A percentile compares a stretch with the other conserved stretches of the same genome.
phyloP scores from a whole-genome alignment of 2,797 vertebrate genomes.

The Knipowitschia caucasica region DNA sequence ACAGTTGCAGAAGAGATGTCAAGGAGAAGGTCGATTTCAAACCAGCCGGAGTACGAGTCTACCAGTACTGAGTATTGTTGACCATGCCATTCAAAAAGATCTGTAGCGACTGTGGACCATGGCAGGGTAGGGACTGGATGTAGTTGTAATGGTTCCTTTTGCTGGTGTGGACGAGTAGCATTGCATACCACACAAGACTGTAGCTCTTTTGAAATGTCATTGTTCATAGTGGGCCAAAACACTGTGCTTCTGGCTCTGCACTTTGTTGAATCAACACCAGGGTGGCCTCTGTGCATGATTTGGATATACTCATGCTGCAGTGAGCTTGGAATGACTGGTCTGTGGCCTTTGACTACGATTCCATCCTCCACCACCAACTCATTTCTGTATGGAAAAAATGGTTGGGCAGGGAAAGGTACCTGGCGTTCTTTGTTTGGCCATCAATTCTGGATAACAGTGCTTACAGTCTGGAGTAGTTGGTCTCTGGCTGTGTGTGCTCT shows the following conservation, averaged over 20 bases:
- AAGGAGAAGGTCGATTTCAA: not conserved
- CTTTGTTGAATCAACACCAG: too few species aligned
- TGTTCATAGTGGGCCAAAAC: not conserved
- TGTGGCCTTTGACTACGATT: not conserved
- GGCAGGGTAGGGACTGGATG: not conserved
- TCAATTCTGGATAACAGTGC: not conserved
- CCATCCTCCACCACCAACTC: not conserved
- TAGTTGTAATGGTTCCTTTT: not conserved
- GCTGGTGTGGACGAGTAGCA: not conserved
- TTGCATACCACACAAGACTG: not conserved
- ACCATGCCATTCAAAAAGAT: not conserved
- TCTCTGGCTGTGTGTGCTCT: too few species aligned
- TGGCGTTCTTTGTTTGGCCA: not conserved
- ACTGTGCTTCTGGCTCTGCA: too few species aligned
- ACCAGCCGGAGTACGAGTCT: not conserved
- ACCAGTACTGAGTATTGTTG: not conserved
- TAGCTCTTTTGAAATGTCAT: not conserved
- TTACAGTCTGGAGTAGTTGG: not conserved
- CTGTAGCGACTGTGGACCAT: not conserved
- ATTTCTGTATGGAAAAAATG: not conserved
- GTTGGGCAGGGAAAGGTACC: not conserved
- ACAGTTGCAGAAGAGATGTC: not conserved
- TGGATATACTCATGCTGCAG: too few species aligned
- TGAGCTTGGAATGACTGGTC: too few species aligned
- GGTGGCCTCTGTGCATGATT: too few species aligned